Conservation (phyloP, 2,888 invertebrate species). For the Cerastis leucographa region DNA sequence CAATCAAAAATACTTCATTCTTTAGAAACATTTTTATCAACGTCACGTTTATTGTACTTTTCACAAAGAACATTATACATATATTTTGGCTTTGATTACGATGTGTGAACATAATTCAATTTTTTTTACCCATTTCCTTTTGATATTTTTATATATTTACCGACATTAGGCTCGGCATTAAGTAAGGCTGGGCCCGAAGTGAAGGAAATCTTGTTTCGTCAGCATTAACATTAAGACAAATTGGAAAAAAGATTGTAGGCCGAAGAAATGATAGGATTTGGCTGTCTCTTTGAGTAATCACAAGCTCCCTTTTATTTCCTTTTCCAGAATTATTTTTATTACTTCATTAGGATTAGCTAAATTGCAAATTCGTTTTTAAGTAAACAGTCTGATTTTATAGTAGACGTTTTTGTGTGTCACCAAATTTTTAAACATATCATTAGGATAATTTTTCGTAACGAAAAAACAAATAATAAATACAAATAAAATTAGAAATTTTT, state of each 20-base stretch:
- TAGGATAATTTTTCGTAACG: neutral
- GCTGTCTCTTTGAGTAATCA: constrained; percentile 85
- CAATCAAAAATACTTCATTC: neutral
- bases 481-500: neutral
- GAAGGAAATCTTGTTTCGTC: constrained; percentile 68
- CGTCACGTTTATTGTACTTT: constrained; percentile 28
- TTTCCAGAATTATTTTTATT: constrained; percentile 77
- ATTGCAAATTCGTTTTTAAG: constrained; percentile 62
- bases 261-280: constrained; percentile 80
- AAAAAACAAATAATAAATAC: no score
- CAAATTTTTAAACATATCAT: neutral
- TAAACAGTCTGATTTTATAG: constrained; percentile 50
- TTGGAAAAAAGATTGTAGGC: constrained; percentile 81
- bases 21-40: constrained; percentile 23
- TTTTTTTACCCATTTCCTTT: constrained; percentile 57
- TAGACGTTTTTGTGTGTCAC: neutral
- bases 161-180: constrained; percentile 62
- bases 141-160: constrained; percentile 65
- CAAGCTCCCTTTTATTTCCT: constrained; percentile 75
- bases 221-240: constrained; percentile 76
- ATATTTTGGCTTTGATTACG: constrained; percentile 52
- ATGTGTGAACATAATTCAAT: constrained; percentile 61
- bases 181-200: constrained; percentile 60
- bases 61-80: constrained; percentile 33
- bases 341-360: constrained; percentile 78